phyloP scores from a whole-genome alignment of 64 coral and sea anemone genomes.

The Acropora tenuis region DNA sequence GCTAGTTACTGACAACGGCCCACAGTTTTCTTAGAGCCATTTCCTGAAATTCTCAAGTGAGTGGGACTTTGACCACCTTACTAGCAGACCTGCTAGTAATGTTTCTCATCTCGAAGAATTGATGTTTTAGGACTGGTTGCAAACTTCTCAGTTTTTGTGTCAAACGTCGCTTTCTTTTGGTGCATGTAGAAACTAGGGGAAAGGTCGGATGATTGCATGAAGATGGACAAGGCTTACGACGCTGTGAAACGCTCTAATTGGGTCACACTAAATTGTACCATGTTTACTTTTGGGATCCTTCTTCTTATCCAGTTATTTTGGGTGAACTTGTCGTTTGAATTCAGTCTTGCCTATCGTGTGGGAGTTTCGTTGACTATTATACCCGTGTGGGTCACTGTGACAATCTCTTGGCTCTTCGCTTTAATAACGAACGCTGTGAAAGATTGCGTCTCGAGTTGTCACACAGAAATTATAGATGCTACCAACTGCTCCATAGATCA shows the following conservation, averaged over 20 bases:
- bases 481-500: background rate
- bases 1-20: background rate
- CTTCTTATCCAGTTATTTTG: background rate
- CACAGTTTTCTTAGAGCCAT: background rate
- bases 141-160: background rate
- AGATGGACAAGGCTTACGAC: too few relatives aligned
- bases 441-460: background rate
- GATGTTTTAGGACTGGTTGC: background rate
- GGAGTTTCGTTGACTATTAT: background rate
- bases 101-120: too few relatives aligned
- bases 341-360: background rate
- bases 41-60: background rate
- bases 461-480: constrained; percentile 14
- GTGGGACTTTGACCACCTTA: too few relatives aligned
- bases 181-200: background rate
- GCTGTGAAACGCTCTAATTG: constrained; percentile 22
- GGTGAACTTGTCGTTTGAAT: background rate
- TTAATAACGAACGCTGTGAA: too few relatives aligned
- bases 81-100: too few relatives aligned
- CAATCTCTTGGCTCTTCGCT: too few relatives aligned
- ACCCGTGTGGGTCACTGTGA: too few relatives aligned
- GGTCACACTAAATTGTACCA: background rate
- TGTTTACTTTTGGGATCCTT: too few relatives aligned
- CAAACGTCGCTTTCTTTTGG: too few relatives aligned
- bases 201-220: too few relatives aligned